These are phyloP conservation scores for Amphiprion ocellaris DNA, from an alignment of 2,113 vertebrate species.

Conservation along the genomic window DNA sequence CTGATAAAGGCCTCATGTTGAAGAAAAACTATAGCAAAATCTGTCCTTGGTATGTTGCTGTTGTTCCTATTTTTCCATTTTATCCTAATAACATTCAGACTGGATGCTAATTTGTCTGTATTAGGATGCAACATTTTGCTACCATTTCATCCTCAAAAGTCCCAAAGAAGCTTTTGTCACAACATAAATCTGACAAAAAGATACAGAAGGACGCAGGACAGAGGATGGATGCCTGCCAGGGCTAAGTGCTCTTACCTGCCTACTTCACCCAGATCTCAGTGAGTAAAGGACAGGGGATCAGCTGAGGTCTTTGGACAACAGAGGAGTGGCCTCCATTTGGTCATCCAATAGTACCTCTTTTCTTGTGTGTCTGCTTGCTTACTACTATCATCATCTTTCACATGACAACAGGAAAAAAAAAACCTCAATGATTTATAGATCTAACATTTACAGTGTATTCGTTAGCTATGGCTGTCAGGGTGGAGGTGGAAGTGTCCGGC, in stretches of 20 bases:
- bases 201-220: background rate
- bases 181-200: background rate
- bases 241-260: constrained; percentile 19
- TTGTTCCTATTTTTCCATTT: background rate
- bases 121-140: background rate
- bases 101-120: background rate
- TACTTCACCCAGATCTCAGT: constrained; percentile 35
- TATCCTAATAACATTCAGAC: background rate
- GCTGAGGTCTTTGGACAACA: constrained; percentile 13
- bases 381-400: constrained; percentile 7
- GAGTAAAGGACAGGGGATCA: constrained; percentile 36
- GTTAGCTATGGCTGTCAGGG: background rate
- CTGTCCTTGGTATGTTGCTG: background rate
- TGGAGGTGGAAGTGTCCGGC: background rate
- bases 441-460: constrained; percentile 21
- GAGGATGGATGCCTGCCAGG: constrained; percentile 11
- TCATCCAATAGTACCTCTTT: background rate
- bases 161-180: background rate
- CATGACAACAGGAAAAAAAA: background rate
- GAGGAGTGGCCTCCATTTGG: constrained; percentile 13
- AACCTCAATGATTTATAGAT: background rate
- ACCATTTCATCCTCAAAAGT: background rate
- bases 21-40: background rate
- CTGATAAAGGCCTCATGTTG: background rate
- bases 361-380: background rate